phyloP scores from a whole-genome alignment of 2,113 vertebrate species.

The Peromyscus leucopus region DNA sequence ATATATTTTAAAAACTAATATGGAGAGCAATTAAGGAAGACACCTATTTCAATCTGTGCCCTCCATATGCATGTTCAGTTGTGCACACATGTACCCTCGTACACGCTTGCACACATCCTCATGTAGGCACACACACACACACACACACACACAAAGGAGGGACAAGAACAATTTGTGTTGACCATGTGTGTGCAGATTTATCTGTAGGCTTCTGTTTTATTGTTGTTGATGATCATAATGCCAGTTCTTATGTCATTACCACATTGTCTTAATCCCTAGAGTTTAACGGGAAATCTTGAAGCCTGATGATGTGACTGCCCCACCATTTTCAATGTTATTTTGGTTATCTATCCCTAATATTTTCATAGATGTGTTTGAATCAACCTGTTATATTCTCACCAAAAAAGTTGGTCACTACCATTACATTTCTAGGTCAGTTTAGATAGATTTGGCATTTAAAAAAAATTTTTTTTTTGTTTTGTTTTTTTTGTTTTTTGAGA shows the following conservation, averaged over 20 bases:
- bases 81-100: too few relatives aligned
- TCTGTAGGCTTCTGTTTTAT: background rate
- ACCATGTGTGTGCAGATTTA: background rate
- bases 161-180: background rate
- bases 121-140: background rate
- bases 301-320: background rate
- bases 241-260: background rate
- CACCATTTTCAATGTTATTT: constrained; percentile 13
- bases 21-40: background rate
- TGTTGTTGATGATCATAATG: background rate
- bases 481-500: background rate
- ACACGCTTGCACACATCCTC: background rate
- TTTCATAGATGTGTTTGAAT: constrained; percentile 17
- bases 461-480: background rate
- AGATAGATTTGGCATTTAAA: background rate
- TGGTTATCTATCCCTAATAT: background rate
- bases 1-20: too few relatives aligned
- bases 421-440: constrained; percentile 14
- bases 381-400: background rate
- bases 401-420: background rate
- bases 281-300: constrained; percentile 41
- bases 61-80: too few relatives aligned
- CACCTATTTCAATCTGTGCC: background rate
- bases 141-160: background rate
- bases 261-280: background rate